These are phyloP conservation scores for Idris sp. DNA, from an alignment of 1,140 invertebrate species.

Conservation along the genomic window DNA sequence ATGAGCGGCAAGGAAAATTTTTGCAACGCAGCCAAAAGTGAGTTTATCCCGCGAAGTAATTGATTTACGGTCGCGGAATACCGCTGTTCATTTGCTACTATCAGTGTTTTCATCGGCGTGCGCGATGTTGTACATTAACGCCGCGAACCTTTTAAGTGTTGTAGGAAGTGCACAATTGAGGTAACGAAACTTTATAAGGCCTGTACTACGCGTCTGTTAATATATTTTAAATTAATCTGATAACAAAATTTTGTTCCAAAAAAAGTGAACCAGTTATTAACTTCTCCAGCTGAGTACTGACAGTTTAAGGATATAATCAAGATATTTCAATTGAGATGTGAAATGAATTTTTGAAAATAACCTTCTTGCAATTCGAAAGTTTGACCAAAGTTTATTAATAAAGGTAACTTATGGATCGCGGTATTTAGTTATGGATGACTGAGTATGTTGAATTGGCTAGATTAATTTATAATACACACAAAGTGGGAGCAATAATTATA, in stretches of 20 bases:
- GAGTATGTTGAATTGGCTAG: slow-evolving; percentile 18
- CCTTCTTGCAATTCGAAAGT: slow-evolving; percentile 17
- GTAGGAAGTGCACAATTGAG: slow-evolving; percentile 60
- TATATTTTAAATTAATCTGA: too few relatives aligned
- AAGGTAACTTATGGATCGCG: slow-evolving; percentile 11
- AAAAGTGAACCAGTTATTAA: too few relatives aligned
- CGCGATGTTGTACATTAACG: slow-evolving; percentile 50
- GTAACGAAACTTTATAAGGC: slow-evolving; percentile 62
- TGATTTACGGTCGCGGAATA: slow-evolving; percentile 62
- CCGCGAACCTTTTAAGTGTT: slow-evolving; percentile 61
- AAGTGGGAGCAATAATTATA: slow-evolving; percentile 41
- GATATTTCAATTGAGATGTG: too few relatives aligned
- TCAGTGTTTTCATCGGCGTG: slow-evolving; percentile 54
- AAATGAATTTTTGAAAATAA: too few relatives aligned
- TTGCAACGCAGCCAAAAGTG: slow-evolving; percentile 46
- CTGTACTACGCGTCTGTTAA: too few relatives aligned
- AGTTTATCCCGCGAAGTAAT: slow-evolving; percentile 56
- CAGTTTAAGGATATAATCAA: too few relatives aligned
- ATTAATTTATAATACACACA: slow-evolving; percentile 51
- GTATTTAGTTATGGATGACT: slow-evolving; percentile 51
- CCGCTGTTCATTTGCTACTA: slow-evolving; percentile 55
- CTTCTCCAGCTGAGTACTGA: too few relatives aligned
- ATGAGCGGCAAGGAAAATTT: slow-evolving; percentile 33
- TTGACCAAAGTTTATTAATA: slow-evolving; percentile 23
- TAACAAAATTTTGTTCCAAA: too few relatives aligned